Conservation (phyloP, 2,113 vertebrate genomes). For the Gopherus flavomarginatus region DNA sequence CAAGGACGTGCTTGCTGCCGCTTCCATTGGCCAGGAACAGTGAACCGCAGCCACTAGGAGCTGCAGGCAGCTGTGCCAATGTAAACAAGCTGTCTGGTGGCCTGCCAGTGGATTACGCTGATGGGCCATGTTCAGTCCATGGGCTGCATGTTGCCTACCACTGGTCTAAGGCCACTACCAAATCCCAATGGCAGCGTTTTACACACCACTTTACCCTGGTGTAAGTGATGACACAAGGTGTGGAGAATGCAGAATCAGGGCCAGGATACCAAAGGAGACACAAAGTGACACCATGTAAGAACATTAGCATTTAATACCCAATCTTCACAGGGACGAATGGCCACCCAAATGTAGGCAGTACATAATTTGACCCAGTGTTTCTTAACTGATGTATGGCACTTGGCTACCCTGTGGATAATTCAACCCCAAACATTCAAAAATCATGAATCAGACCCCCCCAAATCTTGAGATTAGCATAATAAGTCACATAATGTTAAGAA, state of each 20-base stretch:
- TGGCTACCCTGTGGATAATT: not conserved
- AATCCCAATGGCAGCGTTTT: not conserved
- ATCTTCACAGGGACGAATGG: not conserved
- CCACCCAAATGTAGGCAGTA: not conserved
- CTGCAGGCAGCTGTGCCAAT: no score
- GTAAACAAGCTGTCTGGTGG: no score
- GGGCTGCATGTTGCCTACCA: no score
- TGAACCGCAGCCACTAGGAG: no score
- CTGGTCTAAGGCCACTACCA: not conserved
- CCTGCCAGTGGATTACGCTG: no score
- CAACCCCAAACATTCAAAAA: not conserved
- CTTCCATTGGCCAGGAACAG: no score
- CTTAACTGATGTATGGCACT: not conserved
- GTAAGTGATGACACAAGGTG: not conserved
- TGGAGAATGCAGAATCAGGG: not conserved
- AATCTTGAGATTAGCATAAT: not conserved
- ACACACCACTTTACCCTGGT: not conserved
- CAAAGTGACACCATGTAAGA: not conserved
- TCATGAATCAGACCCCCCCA: not conserved
- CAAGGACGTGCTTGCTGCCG: no score
- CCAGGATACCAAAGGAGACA: not conserved
- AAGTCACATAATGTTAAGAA: not conserved
- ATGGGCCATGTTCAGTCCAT: no score
- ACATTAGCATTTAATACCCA: rapidly evolving
- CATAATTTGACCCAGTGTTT: not conserved